Percentiles rank a stretch among this genome's conserved stretches.
These are phyloP conservation scores for Onthophagus sagittarius DNA, from an alignment of 2,888 invertebrate genomes.

Conservation along the genomic window DNA sequence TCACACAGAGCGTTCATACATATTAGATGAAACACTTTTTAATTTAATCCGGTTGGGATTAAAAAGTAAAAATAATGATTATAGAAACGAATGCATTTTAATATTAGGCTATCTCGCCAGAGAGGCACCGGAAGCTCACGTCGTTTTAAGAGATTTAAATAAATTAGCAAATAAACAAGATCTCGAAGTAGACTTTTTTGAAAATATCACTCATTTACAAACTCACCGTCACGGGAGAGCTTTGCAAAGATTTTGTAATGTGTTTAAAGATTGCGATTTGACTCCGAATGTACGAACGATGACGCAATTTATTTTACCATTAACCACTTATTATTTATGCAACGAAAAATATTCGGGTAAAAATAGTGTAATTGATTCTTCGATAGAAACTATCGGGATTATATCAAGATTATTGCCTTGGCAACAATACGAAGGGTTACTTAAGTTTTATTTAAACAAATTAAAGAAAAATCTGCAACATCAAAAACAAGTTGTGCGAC, in stretches of 20 bases:
- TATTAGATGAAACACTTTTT: slow-evolving; percentile 72
- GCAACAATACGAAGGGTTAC: slow-evolving; percentile 80
- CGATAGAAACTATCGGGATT: slow-evolving; percentile 75
- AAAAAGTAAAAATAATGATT: slow-evolving; percentile 57
- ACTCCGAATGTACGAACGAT: slow-evolving; percentile 67
- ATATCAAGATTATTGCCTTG: slow-evolving; percentile 79
- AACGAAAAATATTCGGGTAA: slow-evolving; percentile 72
- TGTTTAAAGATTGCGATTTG: slow-evolving; percentile 59
- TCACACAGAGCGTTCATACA: slow-evolving; percentile 56
- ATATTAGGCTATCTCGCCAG: slow-evolving; percentile 73
- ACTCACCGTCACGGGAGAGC: slow-evolving; percentile 82
- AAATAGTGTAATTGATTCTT: slow-evolving; percentile 78
- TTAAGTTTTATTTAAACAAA: slow-evolving; percentile 76
- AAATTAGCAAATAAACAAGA: slow-evolving; percentile 66
- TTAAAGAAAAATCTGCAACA: slow-evolving; percentile 67
- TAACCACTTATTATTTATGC: slow-evolving; percentile 76
- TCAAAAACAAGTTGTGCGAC: slow-evolving; percentile 78
- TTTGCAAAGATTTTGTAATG: slow-evolving; percentile 67
- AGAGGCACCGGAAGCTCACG: slow-evolving; percentile 67
- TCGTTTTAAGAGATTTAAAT: slow-evolving; percentile 68
- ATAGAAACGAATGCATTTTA: slow-evolving; percentile 75
- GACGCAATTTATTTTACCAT: slow-evolving; percentile 80
- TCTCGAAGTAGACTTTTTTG: slow-evolving; percentile 89
- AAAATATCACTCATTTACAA: slow-evolving; percentile 86
- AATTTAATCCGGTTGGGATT: slow-evolving; percentile 66